Conservation (phyloP, 2,888 invertebrate species). For the Harpalus rubripes region DNA sequence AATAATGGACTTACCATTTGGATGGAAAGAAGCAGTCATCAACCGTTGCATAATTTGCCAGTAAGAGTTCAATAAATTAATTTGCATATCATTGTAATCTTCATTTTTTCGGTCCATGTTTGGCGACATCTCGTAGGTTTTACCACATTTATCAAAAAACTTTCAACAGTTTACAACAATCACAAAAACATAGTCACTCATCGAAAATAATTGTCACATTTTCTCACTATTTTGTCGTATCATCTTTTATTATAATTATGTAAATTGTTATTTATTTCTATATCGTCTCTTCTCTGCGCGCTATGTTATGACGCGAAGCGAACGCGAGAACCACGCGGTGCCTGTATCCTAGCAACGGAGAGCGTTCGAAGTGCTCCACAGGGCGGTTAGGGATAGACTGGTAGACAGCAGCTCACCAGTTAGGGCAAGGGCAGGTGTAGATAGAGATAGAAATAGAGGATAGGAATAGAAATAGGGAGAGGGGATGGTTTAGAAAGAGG, state of each 20-base stretch:
- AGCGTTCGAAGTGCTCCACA: background rate
- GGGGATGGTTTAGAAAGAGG: background rate
- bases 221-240: too few species aligned
- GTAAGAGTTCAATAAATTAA: slow-evolving; percentile 17
- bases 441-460: background rate
- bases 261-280: too few species aligned
- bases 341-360: background rate
- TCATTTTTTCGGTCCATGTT: slow-evolving; percentile 8
- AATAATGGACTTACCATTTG: background rate
- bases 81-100: slow-evolving; percentile 14
- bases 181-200: too few species aligned
- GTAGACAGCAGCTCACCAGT: background rate
- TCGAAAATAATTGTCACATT: too few species aligned
- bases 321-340: too few species aligned
- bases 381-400: background rate
- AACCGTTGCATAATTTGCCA: slow-evolving; percentile 6
- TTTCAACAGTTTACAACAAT: too few species aligned
- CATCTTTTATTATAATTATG: too few species aligned
- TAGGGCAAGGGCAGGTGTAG: background rate
- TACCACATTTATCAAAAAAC: too few species aligned
- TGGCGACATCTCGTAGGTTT: background rate
- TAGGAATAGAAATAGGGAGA: background rate
- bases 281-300: too few species aligned
- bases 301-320: too few species aligned
- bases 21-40: background rate